Percentiles rank a stretch among this genome's conserved stretches.
Evolutionary conservation across 1,140 invertebrate genomes (phyloP).

Genomic region (Drosophila simulans): DNA sequence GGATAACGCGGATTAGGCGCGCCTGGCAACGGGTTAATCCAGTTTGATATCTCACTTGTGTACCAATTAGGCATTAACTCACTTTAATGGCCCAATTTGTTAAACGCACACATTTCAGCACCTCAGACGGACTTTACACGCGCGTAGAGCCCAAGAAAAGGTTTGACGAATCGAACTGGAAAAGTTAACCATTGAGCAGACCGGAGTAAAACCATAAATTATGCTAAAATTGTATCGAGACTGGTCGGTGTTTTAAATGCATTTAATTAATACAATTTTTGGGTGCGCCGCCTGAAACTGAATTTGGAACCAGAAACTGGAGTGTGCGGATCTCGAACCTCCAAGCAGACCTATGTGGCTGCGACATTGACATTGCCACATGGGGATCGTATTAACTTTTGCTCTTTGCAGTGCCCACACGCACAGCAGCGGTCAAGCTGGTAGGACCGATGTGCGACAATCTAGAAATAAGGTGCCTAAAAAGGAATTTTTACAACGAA

Average conservation of each 20-base stretch:
- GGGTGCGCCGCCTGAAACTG: slow-evolving; percentile 59
- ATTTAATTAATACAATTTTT: slow-evolving; percentile 67
- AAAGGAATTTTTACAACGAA: no score
- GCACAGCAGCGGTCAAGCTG: slow-evolving; percentile 3
- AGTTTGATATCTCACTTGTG: slow-evolving; percentile 54
- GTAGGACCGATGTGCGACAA: not conserved
- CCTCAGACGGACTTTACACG: slow-evolving; percentile 27
- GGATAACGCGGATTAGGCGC: slow-evolving; percentile 28
- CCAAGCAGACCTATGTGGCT: slow-evolving; percentile 17
- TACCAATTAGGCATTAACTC: slow-evolving; percentile 64
- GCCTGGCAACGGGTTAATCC: slow-evolving; percentile 53
- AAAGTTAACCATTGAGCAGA: slow-evolving; percentile 45
- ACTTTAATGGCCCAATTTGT: slow-evolving; percentile 76
- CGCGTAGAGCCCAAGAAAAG: not conserved
- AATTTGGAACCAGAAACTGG: slow-evolving; percentile 21
- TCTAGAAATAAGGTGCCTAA: no score
- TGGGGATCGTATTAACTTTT: slow-evolving; percentile 48
- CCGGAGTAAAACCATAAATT: slow-evolving; percentile 69
- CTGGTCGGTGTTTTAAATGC: slow-evolving; percentile 48
- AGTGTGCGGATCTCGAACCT: not conserved
- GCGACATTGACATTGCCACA: slow-evolving; percentile 61
- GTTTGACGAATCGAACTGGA: slow-evolving; percentile 32
- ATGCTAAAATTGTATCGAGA: slow-evolving; percentile 66
- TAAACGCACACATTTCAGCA: slow-evolving; percentile 70
- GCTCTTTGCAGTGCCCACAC: slow-evolving; percentile 32